Percentiles rank a stretch among this genome's conserved stretches.
phyloP scores from a whole-genome alignment of 2,888 invertebrate species.

The Rambutsinella grinnellia region DNA sequence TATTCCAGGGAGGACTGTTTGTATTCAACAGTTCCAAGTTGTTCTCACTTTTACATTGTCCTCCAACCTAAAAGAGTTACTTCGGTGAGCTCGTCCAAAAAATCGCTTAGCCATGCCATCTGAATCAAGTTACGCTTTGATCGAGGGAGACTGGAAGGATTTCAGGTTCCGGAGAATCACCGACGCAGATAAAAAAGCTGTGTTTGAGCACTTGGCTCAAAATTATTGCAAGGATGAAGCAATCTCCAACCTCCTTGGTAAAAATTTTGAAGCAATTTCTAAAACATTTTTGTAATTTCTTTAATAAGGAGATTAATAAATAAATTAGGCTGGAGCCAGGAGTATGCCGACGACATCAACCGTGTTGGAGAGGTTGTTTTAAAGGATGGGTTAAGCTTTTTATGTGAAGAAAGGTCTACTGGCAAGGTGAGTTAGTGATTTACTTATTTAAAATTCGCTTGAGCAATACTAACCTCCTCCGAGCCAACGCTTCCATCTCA shows the following conservation, averaged over 20 bases:
- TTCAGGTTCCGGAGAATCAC: constrained; percentile 42
- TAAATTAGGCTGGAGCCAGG: constrained; percentile 42
- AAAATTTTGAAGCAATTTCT: too few species aligned
- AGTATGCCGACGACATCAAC: constrained; percentile 43
- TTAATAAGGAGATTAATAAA: too few species aligned
- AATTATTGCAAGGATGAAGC: constrained; percentile 38
- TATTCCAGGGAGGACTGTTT: too few species aligned
- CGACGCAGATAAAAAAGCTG: constrained; percentile 30
- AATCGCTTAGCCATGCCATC: constrained; percentile 35
- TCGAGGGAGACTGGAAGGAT: constrained; percentile 54
- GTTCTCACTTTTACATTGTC: too few species aligned
- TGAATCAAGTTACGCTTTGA: constrained; percentile 24
- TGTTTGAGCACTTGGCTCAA: constrained; percentile 41
- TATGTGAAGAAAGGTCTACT: constrained; percentile 41
- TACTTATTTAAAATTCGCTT: too few species aligned
- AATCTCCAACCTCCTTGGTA: constrained; percentile 32
- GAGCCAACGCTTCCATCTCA: too few species aligned
- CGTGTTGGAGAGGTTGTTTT: constrained; percentile 13
- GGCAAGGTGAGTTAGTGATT: constrained; percentile 41
- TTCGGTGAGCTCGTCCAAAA: too few species aligned
- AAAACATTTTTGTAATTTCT: too few species aligned
- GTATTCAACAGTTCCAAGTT: too few species aligned
- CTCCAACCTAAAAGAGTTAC: too few species aligned
- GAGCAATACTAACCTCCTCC: too few species aligned
- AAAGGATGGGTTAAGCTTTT: constrained; percentile 40